Evolutionary conservation across 1,140 invertebrate species (phyloP).

Genomic region (Ladona fulva): DNA sequence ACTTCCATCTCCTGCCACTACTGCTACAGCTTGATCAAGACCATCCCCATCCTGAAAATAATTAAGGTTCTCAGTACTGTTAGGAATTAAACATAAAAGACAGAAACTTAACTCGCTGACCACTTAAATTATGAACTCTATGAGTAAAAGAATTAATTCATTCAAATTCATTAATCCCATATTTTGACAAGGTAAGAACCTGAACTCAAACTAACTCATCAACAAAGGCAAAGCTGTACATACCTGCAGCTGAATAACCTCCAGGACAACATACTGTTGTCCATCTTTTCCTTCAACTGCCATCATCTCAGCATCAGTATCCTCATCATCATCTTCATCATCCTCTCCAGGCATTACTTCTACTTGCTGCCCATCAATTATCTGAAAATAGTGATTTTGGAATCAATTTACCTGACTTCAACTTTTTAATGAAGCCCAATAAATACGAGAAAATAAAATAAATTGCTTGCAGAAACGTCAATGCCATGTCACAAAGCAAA

Average conservation of each 20-base stretch:
- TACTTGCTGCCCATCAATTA: constrained; percentile 49
- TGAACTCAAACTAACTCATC: no score
- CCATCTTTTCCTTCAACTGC: constrained; percentile 64
- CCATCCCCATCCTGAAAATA: constrained; percentile 33
- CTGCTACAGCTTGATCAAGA: constrained; percentile 34
- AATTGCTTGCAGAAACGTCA: no score
- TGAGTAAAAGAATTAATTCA: no score
- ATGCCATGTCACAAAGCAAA: no score
- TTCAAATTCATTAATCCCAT: no score
- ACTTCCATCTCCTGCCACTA: constrained; percentile 30
- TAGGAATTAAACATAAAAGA: no score
- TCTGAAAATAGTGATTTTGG: constrained; percentile 31
- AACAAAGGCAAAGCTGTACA: no score
- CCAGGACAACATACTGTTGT: constrained; percentile 75
- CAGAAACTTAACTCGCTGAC: no score
- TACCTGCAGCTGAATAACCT: constrained; percentile 72
- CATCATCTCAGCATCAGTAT: constrained; percentile 43
- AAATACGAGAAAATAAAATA: no score
- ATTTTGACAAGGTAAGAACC: no score
- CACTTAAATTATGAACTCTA: no score
- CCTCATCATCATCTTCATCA: constrained; percentile 36
- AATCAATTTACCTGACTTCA: background rate
- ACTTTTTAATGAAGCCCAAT: background rate
- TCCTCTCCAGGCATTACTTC: constrained; percentile 38
- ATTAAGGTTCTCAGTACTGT: background rate